phyloP scores from a whole-genome alignment of 2,113 vertebrate genomes.

The Trichomycterus rosablanca region DNA sequence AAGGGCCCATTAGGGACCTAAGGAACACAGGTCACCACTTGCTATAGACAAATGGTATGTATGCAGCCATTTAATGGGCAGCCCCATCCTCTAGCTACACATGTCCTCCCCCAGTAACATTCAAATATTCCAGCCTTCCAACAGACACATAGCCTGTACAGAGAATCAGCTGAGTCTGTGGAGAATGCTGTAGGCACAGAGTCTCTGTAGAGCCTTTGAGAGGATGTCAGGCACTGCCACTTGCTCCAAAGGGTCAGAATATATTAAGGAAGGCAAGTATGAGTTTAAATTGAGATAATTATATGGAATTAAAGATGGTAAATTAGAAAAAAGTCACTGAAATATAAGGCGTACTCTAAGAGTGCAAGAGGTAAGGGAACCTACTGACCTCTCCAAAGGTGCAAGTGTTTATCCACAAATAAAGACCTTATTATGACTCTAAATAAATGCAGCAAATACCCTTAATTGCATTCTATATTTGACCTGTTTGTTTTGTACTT shows the following conservation, averaged over 20 bases:
- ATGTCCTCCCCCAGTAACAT: constrained; percentile 53
- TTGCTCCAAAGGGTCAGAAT: constrained; percentile 33
- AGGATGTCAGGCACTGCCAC: constrained; percentile 45
- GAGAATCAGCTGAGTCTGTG: constrained; percentile 38
- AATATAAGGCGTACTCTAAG: constrained; percentile 26
- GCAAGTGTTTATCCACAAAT: constrained; percentile 48
- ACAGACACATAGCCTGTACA: constrained; percentile 50
- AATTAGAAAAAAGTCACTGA: constrained; percentile 4
- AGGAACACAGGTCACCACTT: constrained; percentile 26
- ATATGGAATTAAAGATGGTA: constrained; percentile 22
- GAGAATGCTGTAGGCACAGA: constrained; percentile 48
- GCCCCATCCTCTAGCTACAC: constrained; percentile 40
- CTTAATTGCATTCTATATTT: too few relatives aligned
- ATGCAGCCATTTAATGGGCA: constrained; percentile 38
- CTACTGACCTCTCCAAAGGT: constrained; percentile 49
- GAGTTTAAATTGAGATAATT: constrained; percentile 31
- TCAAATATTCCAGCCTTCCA: constrained; percentile 60
- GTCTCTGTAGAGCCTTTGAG: constrained; percentile 27
- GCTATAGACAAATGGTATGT: constrained; percentile 28
- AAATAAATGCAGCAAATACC: neutral
- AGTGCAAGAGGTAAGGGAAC: neutral
- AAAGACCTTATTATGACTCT: constrained; percentile 2
- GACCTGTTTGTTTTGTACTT: too few relatives aligned
- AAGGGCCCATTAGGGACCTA: constrained; percentile 36
- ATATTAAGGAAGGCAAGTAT: constrained; percentile 2